A percentile compares a stretch with the other conserved stretches of the same genome.
Conservation (phyloP, 2,888 invertebrate species). For the Acanthosepion esculentum region DNA sequence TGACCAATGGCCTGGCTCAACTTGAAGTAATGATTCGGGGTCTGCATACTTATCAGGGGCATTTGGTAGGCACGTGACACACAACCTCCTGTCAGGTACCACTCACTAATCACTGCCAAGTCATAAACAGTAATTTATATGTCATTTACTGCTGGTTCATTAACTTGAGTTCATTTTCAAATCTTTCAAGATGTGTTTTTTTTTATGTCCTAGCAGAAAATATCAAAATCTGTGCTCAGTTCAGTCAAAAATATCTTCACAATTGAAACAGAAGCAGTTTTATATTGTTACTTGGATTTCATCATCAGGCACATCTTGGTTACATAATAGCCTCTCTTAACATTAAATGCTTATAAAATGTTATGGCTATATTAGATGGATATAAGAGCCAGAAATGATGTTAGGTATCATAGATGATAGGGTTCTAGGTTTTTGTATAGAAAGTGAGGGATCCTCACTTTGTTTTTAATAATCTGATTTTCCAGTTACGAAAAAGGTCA, state of each 20-base stretch:
- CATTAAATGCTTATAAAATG: background rate
- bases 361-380: too few species aligned
- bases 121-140: background rate
- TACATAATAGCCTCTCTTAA: background rate
- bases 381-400: too few species aligned
- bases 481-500: too few species aligned
- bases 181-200: background rate
- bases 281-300: background rate
- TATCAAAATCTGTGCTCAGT: background rate
- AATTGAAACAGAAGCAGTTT: background rate
- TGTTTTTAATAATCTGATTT: too few species aligned
- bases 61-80: slow-evolving; percentile 37
- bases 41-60: slow-evolving; percentile 11
- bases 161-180: background rate
- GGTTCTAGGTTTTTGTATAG: too few species aligned
- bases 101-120: background rate
- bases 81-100: background rate
- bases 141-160: background rate
- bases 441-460: too few species aligned
- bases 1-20: slow-evolving; percentile 33
- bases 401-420: too few species aligned
- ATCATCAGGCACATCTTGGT: background rate
- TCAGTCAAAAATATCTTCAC: background rate
- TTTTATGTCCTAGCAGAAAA: background rate
- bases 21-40: slow-evolving; percentile 42